Percentiles rank a stretch among this genome's conserved stretches.
Evolutionary conservation across 2,797 vertebrate species (phyloP).

Genomic region (Eidolon dupreanum): DNA sequence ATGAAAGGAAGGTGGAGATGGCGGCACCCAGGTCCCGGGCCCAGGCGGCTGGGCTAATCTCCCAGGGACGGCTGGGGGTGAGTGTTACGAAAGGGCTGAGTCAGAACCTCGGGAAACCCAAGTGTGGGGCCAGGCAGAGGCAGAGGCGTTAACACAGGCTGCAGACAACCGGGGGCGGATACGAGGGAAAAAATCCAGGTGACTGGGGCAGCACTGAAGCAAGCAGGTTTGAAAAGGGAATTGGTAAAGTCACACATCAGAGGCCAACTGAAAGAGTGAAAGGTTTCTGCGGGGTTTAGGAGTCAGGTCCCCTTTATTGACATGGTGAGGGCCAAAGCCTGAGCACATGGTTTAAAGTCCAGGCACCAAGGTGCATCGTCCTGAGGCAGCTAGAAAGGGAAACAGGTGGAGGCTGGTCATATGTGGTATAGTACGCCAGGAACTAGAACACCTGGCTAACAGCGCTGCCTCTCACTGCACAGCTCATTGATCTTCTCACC

Average conservation of each 20-base stretch:
- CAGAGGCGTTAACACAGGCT: not conserved
- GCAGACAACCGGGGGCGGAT: not conserved
- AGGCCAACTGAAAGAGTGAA: not conserved
- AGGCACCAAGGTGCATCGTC: not conserved
- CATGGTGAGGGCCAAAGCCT: not conserved
- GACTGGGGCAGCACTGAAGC: not conserved
- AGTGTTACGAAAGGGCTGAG: not conserved
- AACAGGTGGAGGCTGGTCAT: fast-evolving
- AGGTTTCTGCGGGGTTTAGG: not conserved
- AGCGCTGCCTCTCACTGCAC: not conserved
- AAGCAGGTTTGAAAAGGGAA: not conserved
- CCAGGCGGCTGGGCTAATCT: not conserved
- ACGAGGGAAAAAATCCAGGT: not conserved
- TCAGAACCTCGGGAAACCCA: not conserved
- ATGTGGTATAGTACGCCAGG: not conserved
- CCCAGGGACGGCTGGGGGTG: not conserved
- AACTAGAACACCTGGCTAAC: not conserved
- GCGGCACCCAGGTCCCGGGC: not conserved
- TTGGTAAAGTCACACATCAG: not conserved
- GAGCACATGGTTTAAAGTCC: not conserved
- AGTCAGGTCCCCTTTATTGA: not conserved
- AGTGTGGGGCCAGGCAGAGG: not conserved
- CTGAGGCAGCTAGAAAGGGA: not conserved
- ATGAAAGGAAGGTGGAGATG: too few relatives aligned
- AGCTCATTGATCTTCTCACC: not conserved